Conservation (phyloP, 2,888 invertebrate species). For the Microctonus hyperodae region DNA sequence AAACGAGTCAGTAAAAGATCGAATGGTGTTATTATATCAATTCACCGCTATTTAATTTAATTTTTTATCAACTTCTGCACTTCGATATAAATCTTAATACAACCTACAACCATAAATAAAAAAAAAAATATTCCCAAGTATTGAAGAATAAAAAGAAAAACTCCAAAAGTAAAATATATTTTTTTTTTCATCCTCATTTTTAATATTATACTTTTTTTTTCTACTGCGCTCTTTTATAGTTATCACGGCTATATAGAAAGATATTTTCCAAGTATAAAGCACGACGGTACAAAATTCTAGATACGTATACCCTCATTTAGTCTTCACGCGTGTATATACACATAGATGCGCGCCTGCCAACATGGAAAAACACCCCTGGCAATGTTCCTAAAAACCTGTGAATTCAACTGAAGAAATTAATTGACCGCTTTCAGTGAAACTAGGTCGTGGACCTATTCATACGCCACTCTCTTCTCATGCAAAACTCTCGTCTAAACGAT, state of each 20-base stretch:
- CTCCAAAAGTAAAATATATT: neutral
- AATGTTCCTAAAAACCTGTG: slow-evolving; percentile 7
- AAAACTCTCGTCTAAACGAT: slow-evolving; percentile 4
- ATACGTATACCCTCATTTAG: neutral
- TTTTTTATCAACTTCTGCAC: no score
- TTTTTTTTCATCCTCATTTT: neutral
- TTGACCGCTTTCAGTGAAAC: slow-evolving; percentile 22
- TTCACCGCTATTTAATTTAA: no score
- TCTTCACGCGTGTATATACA: neutral
- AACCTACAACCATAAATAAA: no score
- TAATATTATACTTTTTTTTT: neutral
- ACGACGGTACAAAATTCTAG: neutral
- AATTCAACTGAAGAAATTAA: slow-evolving; percentile 14
- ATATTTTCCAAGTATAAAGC: neutral
- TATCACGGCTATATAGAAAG: neutral
- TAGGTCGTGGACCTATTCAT: slow-evolving; percentile 12
- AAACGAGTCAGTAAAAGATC: no score
- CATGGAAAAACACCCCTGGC: neutral
- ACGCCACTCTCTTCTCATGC: neutral
- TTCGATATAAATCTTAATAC: no score
- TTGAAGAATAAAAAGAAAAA: neutral
- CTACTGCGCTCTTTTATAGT: neutral
- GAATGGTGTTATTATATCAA: no score
- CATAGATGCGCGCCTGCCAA: neutral
- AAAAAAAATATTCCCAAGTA: neutral